Evolutionary conservation across 2,888 invertebrate genomes (phyloP).

Genomic region (Cantharis lateralis): DNA sequence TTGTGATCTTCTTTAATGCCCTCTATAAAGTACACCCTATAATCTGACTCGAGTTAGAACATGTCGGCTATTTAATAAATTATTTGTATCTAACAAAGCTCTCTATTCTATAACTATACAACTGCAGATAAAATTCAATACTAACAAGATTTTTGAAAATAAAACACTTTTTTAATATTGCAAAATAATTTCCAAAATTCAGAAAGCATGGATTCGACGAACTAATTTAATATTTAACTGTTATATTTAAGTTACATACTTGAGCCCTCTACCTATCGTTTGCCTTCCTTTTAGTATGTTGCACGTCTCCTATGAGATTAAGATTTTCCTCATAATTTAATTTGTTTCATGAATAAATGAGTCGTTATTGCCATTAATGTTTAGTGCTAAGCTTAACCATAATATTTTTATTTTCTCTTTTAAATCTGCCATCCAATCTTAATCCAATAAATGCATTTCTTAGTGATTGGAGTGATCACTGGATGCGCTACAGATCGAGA

Average conservation of each 20-base stretch:
- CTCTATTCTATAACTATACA: background rate
- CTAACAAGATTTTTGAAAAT: background rate
- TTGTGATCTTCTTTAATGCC: background rate
- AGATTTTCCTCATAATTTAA: background rate
- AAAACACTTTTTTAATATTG: background rate
- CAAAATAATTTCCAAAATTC: background rate
- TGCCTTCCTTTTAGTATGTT: background rate
- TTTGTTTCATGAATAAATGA: background rate
- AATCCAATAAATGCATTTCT: no score
- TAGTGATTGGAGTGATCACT: no score
- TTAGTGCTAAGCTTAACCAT: background rate
- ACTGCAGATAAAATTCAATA: background rate
- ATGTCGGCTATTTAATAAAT: background rate
- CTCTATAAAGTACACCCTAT: background rate
- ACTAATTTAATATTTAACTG: background rate
- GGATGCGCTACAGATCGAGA: no score
- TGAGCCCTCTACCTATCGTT: background rate
- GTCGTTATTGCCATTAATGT: background rate
- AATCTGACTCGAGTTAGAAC: background rate
- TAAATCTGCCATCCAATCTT: no score
- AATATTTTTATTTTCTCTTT: background rate
- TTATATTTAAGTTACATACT: background rate
- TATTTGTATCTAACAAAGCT: background rate
- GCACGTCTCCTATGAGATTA: background rate
- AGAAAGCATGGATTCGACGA: background rate